Evolutionary conservation across 2,797 vertebrate genomes (phyloP), one percentile per base, ranked within the genome.

Genomic region (Sebastiscus tertius): DNA sequence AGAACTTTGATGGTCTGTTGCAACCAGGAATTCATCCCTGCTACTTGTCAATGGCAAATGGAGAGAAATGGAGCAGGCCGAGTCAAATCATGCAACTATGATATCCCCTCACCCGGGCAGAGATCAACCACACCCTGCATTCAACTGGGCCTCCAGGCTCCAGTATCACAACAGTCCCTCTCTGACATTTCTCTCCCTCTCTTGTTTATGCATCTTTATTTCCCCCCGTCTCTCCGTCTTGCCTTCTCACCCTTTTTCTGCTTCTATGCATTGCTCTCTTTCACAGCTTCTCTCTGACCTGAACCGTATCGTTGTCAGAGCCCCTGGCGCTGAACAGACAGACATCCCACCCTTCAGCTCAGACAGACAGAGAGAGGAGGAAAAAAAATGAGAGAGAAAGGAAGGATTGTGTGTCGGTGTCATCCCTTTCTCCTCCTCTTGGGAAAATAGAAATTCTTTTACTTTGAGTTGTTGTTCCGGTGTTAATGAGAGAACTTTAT

Each of bases 231-330:
- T 80, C 55, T 61, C 24, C 3, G 16, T 80, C 64, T 62, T 79
- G 72, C 70, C 66, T 84, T 85, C 76, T 87, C 55, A 18, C 75
- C 62, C 71, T 85, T 63, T 86, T 79, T 89, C 80, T 83, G 71
- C 33, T 76, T 86, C 59, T 86, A 42, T 67, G 80, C 4, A 2
- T 82, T 82, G 70, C 71, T 85, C 75, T 81, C 75, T 89, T 88
- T 87, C 84, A 81, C 58, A 13, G 71, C 65, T 86, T 80, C 81
- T 87, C 86, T 83, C 86, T 89, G 87, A 95, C 91, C 92, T 87
- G 82, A 93, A 88, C 86, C 67, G 46, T 93, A 94, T 94, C 88
- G 3, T 63, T 94, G 90, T 91, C 91, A 91, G 87, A 88, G 93
- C 92, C 93, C 76, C 88, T 90, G 93, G 92, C 90, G 6, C 75